A percentile compares a stretch with the other conserved stretches of the same genome.
phyloP scores from a whole-genome alignment of 1,140 invertebrate genomes.

The Argopecten irradians region DNA sequence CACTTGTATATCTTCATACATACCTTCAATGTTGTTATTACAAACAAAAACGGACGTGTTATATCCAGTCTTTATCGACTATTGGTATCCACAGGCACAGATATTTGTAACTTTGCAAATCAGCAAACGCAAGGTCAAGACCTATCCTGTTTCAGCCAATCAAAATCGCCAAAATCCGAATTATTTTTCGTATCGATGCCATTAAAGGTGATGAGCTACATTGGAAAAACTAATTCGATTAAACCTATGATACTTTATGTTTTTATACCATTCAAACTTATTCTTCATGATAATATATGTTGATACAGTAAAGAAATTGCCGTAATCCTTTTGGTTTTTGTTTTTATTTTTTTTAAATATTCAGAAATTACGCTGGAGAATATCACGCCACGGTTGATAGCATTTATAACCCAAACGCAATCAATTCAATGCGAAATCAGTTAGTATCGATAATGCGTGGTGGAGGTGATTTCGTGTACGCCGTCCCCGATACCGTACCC shows the following conservation, averaged over 20 bases:
- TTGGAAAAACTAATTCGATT: not conserved
- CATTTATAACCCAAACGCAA: not conserved
- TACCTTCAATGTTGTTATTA: not conserved
- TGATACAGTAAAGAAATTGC: not conserved
- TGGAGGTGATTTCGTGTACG: too few relatives aligned
- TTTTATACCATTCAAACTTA: not conserved
- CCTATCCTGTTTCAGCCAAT: slow-evolving; percentile 15
- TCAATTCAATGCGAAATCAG: too few relatives aligned
- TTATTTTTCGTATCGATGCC: slow-evolving; percentile 14
- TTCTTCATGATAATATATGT: not conserved
- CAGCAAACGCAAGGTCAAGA: slow-evolving; percentile 20
- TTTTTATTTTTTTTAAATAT: too few relatives aligned
- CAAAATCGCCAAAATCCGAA: not conserved
- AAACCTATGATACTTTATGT: not conserved
- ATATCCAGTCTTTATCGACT: not conserved
- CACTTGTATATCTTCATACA: not conserved
- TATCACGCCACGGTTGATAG: not conserved
- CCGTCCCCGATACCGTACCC: too few relatives aligned
- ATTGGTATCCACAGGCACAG: slow-evolving; percentile 20
- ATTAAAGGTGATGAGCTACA: not conserved
- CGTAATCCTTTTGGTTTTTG: too few relatives aligned
- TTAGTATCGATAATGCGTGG: too few relatives aligned
- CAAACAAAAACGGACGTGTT: not conserved
- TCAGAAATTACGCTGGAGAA: not conserved
- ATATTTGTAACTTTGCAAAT: slow-evolving; percentile 23